Percentiles rank a stretch among this genome's conserved stretches.
Conservation (phyloP, 2,888 invertebrate species). For the Belgica antarctica region DNA sequence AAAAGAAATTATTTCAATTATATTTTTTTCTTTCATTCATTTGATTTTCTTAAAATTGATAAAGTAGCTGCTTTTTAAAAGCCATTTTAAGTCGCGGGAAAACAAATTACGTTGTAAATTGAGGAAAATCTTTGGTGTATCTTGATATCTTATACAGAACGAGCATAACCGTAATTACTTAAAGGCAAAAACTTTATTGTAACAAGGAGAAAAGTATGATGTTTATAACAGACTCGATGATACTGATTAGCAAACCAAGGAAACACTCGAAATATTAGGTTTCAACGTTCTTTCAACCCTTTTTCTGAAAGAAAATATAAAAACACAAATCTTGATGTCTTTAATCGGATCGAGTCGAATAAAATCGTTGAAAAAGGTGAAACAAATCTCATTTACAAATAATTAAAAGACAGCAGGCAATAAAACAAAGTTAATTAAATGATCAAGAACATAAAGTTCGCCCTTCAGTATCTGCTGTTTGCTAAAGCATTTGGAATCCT, state of each 20-base stretch:
- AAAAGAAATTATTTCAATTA: constrained; percentile 38
- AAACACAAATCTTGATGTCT: too few relatives aligned
- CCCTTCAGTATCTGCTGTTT: too few relatives aligned
- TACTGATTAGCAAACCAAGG: constrained; percentile 26
- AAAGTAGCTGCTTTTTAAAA: constrained; percentile 28
- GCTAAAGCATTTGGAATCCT: background rate
- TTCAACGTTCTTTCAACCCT: constrained; percentile 10
- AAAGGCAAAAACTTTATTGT: constrained; percentile 2
- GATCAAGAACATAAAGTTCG: constrained; percentile 17
- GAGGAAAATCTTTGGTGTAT: constrained; percentile 8
- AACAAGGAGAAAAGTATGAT: background rate
- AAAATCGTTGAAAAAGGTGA: constrained; percentile 34
- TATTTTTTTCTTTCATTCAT: constrained; percentile 2
- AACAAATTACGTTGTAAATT: constrained; percentile 41
- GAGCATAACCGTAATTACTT: constrained; percentile 22
- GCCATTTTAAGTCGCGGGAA: constrained; percentile 16
- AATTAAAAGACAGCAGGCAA: constrained; percentile 26
- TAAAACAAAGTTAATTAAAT: constrained; percentile 42
- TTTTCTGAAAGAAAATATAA: too few relatives aligned
- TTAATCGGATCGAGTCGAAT: too few relatives aligned
- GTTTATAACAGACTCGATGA: background rate
- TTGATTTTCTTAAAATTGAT: constrained; percentile 9
- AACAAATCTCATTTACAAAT: constrained; percentile 40
- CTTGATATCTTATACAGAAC: constrained; percentile 11
- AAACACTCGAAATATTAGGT: background rate